Base-by-base conservation (phyloP, 1,140 invertebrate genomes). In the Trigoniulus corallinus region DNA sequence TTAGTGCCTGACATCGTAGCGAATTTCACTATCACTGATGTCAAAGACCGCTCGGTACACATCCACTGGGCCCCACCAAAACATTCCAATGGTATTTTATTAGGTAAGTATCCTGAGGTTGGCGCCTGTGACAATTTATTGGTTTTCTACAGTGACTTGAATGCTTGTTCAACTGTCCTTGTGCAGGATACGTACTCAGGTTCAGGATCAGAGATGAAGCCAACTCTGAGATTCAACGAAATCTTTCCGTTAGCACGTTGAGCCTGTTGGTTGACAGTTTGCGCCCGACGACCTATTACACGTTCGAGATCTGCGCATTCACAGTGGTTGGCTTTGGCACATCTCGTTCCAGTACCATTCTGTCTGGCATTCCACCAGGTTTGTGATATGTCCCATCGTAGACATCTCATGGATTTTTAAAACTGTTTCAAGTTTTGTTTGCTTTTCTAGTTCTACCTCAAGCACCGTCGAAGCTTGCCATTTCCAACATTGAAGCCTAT, bases 401-500 rank as follows among this genome's bases (percentile, higher is more conserved):
- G n/a, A n/a, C n/a, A n/a, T n/a, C n/a, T n/a, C n/a, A n/a, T n/a
- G n/a, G n/a, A n/a, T n/a, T n/a, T n/a, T n/a, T n/a, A n/a, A n/a
- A n/a, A n/a, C n/a, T n/a, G n/a, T n/a, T n/a, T n/a, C n/a, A n/a
- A n/a, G n/a, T n/a, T n/a, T n/a, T n/a, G n/a, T n/a, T n/a, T n/a
- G n/a, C 50, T 20, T 7, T 56, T 64, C 43, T 85, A 27, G 95
- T 96, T 26, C 67, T 94, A 26, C 95, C 95, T 0, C 76, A 79
- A 57, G 80, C 92, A 3, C 92, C 95, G 3, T 79, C 79, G 15
- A 84, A 82, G 63, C 71, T 99, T 24, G 91, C 85, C 0, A 72
- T 98, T 1, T 91, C 88, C 13, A 95, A 97, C 63, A 94, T 98
- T 53, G 83, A 86, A 59, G 85, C 92, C 0, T 87, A 91, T 66